Conservation (phyloP, 2,113 vertebrate species). For the Antennarius striatus region DNA sequence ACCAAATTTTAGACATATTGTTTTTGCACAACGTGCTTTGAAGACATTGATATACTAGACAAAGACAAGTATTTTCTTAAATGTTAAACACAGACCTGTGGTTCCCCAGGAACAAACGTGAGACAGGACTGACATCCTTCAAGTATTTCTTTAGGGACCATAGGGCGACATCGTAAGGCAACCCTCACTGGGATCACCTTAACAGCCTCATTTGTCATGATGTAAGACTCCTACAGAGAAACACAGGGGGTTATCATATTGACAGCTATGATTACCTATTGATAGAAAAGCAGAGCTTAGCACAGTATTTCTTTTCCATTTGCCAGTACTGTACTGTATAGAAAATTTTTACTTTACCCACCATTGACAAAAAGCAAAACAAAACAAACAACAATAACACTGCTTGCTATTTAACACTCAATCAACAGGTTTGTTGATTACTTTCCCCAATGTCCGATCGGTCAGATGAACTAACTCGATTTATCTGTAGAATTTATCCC, state of each 20-base stretch:
- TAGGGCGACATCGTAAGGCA: constrained; percentile 89
- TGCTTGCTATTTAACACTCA: too few species aligned
- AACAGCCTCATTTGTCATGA: constrained; percentile 83
- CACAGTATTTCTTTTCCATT: background rate
- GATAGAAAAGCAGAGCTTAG: too few species aligned
- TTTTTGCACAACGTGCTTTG: background rate
- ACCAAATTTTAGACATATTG: background rate
- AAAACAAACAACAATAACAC: too few species aligned
- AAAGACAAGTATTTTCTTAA: background rate
- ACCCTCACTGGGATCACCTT: constrained; percentile 90
- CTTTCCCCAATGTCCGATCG: too few species aligned
- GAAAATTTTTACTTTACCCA: too few species aligned
- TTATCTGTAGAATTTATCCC: background rate
- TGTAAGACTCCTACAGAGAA: constrained; percentile 2
- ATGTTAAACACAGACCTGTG: constrained; percentile 79
- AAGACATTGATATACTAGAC: background rate
- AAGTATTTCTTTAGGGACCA: constrained; percentile 86
- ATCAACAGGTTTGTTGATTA: too few species aligned
- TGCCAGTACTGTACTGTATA: too few species aligned
- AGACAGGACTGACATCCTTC: constrained; percentile 93
- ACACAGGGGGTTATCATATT: background rate
- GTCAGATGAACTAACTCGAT: too few species aligned
- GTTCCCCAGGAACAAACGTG: constrained; percentile 88
- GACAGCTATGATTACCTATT: background rate
- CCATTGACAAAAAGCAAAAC: too few species aligned